These are phyloP conservation scores for Haemorhous mexicanus DNA, from an alignment of 2,113 vertebrate species.

Conservation along the genomic window DNA sequence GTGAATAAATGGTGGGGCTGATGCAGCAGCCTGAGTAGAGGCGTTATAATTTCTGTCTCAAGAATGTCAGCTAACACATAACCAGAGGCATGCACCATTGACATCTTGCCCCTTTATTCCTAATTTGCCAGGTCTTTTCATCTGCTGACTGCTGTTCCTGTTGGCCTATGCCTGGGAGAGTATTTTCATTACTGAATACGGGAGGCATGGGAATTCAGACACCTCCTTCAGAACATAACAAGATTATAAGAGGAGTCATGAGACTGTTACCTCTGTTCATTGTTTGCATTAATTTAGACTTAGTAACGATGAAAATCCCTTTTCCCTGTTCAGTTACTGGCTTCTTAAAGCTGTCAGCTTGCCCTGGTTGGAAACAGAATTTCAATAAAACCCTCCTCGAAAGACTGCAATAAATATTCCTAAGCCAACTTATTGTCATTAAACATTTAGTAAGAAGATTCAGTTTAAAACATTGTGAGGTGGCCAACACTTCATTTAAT, in stretches of 20 bases:
- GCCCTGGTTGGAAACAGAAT: slow-evolving; percentile 3
- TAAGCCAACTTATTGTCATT: slow-evolving; percentile 56
- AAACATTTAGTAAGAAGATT: slow-evolving; percentile 48
- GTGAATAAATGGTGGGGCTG: neutral
- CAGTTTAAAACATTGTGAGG: slow-evolving; percentile 7
- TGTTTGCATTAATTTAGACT: slow-evolving; percentile 56
- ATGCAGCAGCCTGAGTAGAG: neutral
- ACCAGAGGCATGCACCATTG: neutral
- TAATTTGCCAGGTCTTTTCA: neutral
- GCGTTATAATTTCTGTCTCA: neutral
- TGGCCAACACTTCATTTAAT: slow-evolving; percentile 46
- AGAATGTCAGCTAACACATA: neutral
- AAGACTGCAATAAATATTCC: slow-evolving; percentile 21
- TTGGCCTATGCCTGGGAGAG: neutral
- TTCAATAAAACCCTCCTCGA: slow-evolving; percentile 35
- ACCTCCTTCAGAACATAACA: slow-evolving; percentile 11
- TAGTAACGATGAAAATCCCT: slow-evolving; percentile 17
- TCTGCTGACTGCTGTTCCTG: neutral
- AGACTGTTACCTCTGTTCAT: slow-evolving; percentile 20
- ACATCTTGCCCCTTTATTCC: neutral
- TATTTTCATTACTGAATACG: neutral
- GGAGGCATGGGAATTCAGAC: neutral
- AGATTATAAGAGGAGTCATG: slow-evolving; percentile 32
- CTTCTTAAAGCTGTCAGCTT: slow-evolving; percentile 22
- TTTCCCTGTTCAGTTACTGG: slow-evolving; percentile 23